A percentile compares a stretch with the other conserved stretches of the same genome.
phyloP scores from a whole-genome alignment of 2,113 vertebrate species.

The Rhizomys pruinosus region DNA sequence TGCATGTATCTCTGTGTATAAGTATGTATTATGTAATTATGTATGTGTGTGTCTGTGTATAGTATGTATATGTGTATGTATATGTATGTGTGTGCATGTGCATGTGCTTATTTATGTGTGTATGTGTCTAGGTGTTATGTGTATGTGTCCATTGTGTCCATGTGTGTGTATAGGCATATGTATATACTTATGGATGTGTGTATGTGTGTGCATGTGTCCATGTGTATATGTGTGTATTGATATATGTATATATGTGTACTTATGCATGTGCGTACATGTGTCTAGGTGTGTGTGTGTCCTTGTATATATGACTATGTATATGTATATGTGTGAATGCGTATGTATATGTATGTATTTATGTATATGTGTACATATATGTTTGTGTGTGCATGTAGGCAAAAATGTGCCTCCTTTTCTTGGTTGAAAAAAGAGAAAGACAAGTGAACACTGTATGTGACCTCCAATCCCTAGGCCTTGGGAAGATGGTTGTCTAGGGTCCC shows the following conservation, averaged over 20 bases:
- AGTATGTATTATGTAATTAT: not conserved
- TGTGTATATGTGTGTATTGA: rapidly evolving
- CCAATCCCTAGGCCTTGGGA: not conserved
- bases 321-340: not conserved
- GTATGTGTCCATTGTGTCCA: not conserved
- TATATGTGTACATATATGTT: not conserved
- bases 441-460: not conserved
- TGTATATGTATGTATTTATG: not conserved
- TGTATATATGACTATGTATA: not conserved
- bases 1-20: too few species aligned
- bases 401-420: not conserved
- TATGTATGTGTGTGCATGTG: not conserved
- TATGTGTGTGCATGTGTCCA: not conserved
- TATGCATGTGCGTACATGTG: not conserved
- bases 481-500: not conserved
- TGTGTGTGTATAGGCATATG: not conserved
- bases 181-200: not conserved
- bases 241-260: not conserved
- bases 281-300: not conserved
- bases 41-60: not conserved
- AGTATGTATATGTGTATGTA: too few species aligned
- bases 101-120: not conserved
- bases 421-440: not conserved
- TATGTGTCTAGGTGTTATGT: not conserved
- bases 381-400: not conserved